Evolutionary conservation across 2,113 vertebrate genomes (phyloP), one percentile per base, ranked within the genome.

Genomic region (Neolamprologus brichardi): DNA sequence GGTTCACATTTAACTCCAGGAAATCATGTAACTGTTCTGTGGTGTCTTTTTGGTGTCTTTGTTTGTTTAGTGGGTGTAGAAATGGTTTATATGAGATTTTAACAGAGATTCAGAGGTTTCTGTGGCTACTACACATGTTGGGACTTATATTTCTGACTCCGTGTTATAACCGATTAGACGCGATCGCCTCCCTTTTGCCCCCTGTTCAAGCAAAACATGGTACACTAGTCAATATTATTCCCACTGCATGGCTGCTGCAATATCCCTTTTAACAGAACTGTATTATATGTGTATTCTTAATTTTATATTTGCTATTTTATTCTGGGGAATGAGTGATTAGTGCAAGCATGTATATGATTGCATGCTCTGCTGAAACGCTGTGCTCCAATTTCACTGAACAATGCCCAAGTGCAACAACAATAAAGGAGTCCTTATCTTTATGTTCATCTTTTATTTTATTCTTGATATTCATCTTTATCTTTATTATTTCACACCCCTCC

Each of bases 151-250:
- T 30, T 58, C 14, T 30, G 54, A 58, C 54, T 3, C 54, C 0
- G 13, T 58, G 54, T 28, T 15, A 58, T 58, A 58, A 58, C 54
- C 7, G 4, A 58, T 58, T 30, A 58, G 4, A 58, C 0, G 3
- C 1, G 0, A 30, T 6, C 8, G 1, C 8, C 56, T 30, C 28
- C 28, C 56, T 6, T 17, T 32, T 60, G 0, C 28, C 28, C 28
- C 28, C 3, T 32, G 28, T 60, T 32, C 30, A 30, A 34, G 58
- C 28, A 7, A 62, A n/a, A 34, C 9, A 34, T n/a, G 58, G 58
- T 62, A 62, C 17, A 62, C 0, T 34, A 34, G 9, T 7, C 58
- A 18, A 18, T 62, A 62, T 62, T 62, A 62, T 34, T 62, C 58
- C 6, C 30, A 4, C 30, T 62, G 15, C 2, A n/a, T n/a, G 58